A percentile compares a stretch with the other conserved stretches of the same genome.
phyloP scores from a whole-genome alignment of 2,113 vertebrate species.

The Bufo bufo region DNA sequence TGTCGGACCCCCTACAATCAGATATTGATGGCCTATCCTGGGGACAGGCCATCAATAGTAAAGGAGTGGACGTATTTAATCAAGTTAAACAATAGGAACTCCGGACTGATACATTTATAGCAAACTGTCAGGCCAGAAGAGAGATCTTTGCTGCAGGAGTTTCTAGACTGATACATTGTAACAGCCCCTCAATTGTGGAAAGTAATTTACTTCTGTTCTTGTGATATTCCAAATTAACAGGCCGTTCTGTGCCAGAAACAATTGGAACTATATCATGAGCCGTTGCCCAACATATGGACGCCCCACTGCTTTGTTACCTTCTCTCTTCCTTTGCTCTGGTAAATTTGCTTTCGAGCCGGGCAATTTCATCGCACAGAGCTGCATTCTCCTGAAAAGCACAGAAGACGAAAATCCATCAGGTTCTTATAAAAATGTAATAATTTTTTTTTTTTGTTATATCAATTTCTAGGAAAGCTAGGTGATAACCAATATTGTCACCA shows the following conservation, averaged over 20 bases:
- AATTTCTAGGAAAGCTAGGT: neutral
- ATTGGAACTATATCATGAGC: neutral
- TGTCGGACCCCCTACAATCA: no score
- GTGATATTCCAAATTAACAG: neutral
- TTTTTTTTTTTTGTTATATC: no score
- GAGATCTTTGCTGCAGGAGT: no score
- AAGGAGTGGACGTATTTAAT: no score
- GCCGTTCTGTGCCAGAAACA: neutral
- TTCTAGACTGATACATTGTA: neutral
- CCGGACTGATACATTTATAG: no score
- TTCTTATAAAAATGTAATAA: no score
- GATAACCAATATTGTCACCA: neutral
- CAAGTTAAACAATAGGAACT: no score
- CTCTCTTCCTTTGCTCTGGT: slow-evolving; percentile 86
- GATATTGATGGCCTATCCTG: no score
- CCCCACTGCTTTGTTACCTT: slow-evolving; percentile 67
- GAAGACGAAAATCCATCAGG: neutral
- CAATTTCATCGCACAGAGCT: slow-evolving; percentile 88
- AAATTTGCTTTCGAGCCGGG: slow-evolving; percentile 87
- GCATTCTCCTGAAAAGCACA: slow-evolving; percentile 75
- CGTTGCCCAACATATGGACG: neutral
- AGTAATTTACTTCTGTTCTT: no score
- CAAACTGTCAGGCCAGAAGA: no score
- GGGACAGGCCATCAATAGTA: no score
- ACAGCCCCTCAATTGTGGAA: no score